phyloP scores from a whole-genome alignment of 2,113 vertebrate species.

The Corythoichthys intestinalis region DNA sequence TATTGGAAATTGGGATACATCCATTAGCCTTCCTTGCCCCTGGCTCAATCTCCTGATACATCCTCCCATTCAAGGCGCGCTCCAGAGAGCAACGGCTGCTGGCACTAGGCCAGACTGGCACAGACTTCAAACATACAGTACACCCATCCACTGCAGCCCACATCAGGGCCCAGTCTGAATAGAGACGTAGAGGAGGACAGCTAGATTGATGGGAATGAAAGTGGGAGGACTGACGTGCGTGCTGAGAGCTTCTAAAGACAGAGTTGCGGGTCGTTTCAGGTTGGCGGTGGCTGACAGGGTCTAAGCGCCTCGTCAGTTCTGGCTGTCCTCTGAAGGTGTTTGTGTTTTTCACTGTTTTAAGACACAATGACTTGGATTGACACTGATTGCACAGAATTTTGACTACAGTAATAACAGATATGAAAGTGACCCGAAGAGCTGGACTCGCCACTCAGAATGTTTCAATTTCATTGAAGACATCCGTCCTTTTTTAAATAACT shows the following conservation, averaged over 20 bases:
- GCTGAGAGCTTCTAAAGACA: conserved; percentile 38
- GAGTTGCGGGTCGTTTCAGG: conserved; percentile 45
- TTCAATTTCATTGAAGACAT: not conserved
- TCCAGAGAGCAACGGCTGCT: conserved; percentile 51
- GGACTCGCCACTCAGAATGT: not conserved
- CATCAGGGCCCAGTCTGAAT: conserved; percentile 55
- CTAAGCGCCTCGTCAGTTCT: conserved; percentile 27
- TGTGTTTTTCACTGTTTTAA: conserved; percentile 32
- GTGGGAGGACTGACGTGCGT: conserved; percentile 54
- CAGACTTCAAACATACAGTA: conserved; percentile 67
- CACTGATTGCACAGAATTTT: conserved; percentile 27
- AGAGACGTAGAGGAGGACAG: conserved; percentile 55
- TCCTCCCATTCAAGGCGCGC: conserved; percentile 44
- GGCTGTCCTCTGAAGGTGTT: conserved; percentile 37
- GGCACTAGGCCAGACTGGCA: conserved; percentile 67
- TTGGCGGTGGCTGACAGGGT: conserved; percentile 43
- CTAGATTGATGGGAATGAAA: conserved; percentile 59
- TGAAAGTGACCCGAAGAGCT: conserved; percentile 8
- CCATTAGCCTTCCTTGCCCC: conserved; percentile 66
- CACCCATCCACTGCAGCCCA: conserved; percentile 58
- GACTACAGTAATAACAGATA: conserved; percentile 21
- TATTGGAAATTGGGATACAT: conserved; percentile 61
- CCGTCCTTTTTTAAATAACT: not conserved
- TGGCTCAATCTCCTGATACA: conserved; percentile 59
- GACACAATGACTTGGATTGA: conserved; percentile 20